Evolutionary conservation across 1,140 invertebrate genomes (phyloP).

Genomic region (Zaprionus lachaisei): DNA sequence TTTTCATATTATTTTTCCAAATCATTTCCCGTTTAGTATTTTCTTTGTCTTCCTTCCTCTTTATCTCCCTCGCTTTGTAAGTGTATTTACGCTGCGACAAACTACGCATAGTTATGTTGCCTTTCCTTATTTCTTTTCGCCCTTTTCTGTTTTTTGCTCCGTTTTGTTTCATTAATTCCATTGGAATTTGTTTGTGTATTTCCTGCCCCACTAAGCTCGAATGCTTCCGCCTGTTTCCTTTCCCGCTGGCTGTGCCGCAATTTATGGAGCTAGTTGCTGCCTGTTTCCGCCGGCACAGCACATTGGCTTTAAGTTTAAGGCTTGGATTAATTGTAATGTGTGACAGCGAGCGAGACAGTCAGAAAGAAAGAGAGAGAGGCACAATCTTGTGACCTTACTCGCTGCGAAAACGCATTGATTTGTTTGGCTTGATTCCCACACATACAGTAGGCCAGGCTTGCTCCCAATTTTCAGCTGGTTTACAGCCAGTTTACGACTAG

Average conservation of each 20-base stretch:
- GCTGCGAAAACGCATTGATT: constrained; percentile 27
- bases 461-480: background rate
- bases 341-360: background rate
- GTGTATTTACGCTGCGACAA: constrained; percentile 49
- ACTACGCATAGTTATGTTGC: constrained; percentile 10
- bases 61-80: constrained; percentile 6
- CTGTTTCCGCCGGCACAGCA: constrained; percentile 55
- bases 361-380: background rate
- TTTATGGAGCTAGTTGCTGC: constrained; percentile 70
- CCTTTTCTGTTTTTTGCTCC: constrained; percentile 23
- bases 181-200: constrained; percentile 77
- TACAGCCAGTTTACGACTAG: background rate
- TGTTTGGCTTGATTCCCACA: constrained; percentile 19
- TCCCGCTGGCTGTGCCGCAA: constrained; percentile 44
- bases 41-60: background rate
- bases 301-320: constrained; percentile 40
- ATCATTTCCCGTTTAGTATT: background rate
- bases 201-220: constrained; percentile 64
- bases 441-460: constrained; percentile 21
- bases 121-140: constrained; percentile 15
- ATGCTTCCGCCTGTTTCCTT: constrained; percentile 73
- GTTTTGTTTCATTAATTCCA: constrained; percentile 74
- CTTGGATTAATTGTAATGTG: constrained; percentile 35
- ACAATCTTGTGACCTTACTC: constrained; percentile 44
- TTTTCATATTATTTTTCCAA: constrained; percentile 1